Evolutionary conservation across 2,113 vertebrate genomes (phyloP).

Genomic region (Tenrec ecaudatus): DNA sequence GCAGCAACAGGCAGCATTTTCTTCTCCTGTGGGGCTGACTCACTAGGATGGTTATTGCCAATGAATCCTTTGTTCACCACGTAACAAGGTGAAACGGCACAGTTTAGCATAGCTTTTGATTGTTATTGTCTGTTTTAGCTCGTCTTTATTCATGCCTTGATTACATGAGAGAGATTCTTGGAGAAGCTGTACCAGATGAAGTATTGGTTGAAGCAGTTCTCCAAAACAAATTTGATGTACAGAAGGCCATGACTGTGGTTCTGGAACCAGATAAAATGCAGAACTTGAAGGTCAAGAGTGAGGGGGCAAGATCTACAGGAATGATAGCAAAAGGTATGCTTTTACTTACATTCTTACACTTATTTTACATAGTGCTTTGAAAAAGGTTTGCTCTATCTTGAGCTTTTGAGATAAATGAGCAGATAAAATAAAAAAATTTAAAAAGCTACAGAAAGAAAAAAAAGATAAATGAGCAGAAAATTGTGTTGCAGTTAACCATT

Average conservation of each 20-base stretch:
- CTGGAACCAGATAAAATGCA: constrained; percentile 90
- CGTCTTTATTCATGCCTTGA: constrained; percentile 96
- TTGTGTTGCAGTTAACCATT: not conserved
- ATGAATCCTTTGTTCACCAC: not conserved
- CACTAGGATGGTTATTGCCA: not conserved
- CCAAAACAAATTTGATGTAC: constrained; percentile 92
- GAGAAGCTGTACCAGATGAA: constrained; percentile 92
- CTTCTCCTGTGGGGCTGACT: not conserved
- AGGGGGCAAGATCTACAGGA: constrained; percentile 80
- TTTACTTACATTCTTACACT: constrained; percentile 68
- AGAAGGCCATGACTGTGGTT: constrained; percentile 93
- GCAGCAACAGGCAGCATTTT: not conserved
- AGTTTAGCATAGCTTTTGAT: constrained; percentile 53
- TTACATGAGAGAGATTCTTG: constrained; percentile 95
- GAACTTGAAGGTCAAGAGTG: constrained; percentile 81
- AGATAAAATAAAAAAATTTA: too few relatives aligned
- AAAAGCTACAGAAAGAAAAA: too few relatives aligned
- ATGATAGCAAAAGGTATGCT: constrained; percentile 93
- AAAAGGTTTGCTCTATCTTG: constrained; percentile 32
- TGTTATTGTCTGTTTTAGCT: constrained; percentile 86
- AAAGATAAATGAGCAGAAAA: constrained; percentile 32
- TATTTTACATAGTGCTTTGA: constrained; percentile 58
- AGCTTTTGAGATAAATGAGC: constrained; percentile 26
- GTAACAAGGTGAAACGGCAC: not conserved
- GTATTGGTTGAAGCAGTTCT: constrained; percentile 92